Base-by-base conservation (phyloP, 2,888 invertebrate genomes). In the Polyommatus icarus region DNA sequence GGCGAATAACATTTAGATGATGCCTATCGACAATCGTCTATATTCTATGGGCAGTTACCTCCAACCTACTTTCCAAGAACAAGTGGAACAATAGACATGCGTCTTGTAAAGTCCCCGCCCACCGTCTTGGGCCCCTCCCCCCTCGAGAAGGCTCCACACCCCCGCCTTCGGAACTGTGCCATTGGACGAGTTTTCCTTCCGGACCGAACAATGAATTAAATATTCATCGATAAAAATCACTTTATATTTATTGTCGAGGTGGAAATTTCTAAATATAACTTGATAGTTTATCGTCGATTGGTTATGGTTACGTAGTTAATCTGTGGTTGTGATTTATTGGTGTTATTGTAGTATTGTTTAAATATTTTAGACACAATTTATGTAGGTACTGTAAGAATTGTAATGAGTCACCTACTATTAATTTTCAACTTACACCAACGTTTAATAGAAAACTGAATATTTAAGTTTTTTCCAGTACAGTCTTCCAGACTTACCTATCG, bases 101-200 rank as follows among this genome's bases (percentile, higher is more conserved):
- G 76, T 76, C 76, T 76, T 76, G 76, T 76, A 18, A 77, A 87
- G 82, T 84, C 89, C 83, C 84, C 91, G 89, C 91, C 91, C 82
- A 82, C 85, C 46, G 87, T 90, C 91, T 91, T 91, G 84, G 83
- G 82, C 85, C 85, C 85, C 85, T 82, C 83, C 84, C 80, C 77
- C 80, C 72, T 82, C 82, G 71, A 88, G 71, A 71, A 77, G 72
- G 18, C 20, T 40, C 54, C 88, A 83, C 87, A 86, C 89, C 87
- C 89, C 88, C 84, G 79, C 82, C 83, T 80, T 86, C 87, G 88
- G 87, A 84, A 73, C 76, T 71, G 67, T 73, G 76, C 78, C 36
- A 79, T 77, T 79, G 79, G 79, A 29, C 32, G 40, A 50, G 36
- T 76, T 50, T 76, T 67, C 61, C 61, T 59, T 50, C 57, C 72